Evolutionary conservation across 1,140 invertebrate genomes (phyloP).

Genomic region (Helicorthomorpha holstii): DNA sequence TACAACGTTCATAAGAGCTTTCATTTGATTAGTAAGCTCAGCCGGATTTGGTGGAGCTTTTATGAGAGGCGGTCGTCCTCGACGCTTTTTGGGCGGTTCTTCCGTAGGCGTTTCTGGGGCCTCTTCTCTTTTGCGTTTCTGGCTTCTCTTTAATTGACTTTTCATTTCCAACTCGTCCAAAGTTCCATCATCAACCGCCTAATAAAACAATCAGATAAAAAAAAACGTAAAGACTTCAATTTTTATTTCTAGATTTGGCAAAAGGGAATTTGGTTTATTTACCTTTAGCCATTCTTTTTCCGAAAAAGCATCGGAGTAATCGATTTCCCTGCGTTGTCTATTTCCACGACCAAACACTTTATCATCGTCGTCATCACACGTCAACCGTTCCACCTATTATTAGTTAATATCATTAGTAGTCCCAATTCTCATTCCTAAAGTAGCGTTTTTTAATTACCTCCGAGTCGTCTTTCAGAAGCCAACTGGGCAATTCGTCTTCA

Average conservation of each 20-base stretch:
- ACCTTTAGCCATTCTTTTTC: constrained; percentile 95
- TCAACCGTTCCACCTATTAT: constrained; percentile 39
- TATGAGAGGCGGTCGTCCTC: constrained; percentile 27
- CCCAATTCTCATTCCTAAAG: too few relatives aligned
- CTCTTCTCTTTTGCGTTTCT: constrained; percentile 16
- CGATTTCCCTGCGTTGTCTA: constrained; percentile 91
- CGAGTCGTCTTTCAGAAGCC: constrained; percentile 86
- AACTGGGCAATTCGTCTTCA: constrained; percentile 81
- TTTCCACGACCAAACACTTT: constrained; percentile 62
- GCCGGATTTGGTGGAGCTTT: constrained; percentile 28
- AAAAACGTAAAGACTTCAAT: not conserved
- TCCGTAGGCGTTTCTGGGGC: constrained; percentile 20
- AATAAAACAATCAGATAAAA: not conserved
- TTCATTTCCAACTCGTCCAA: constrained; percentile 17
- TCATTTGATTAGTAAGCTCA: constrained; percentile 46
- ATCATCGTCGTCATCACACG: constrained; percentile 51
- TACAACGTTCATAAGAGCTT: constrained; percentile 60
- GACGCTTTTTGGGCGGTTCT: constrained; percentile 37
- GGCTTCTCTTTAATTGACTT: constrained; percentile 9
- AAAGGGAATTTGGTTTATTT: constrained; percentile 8
- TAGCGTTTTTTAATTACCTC: constrained; percentile 40
- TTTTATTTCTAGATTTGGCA: not conserved
- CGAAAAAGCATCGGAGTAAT: constrained; percentile 88
- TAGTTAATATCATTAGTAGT: not conserved
- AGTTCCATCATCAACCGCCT: constrained; percentile 43